Evolutionary conservation across 2,888 invertebrate genomes (phyloP).

Genomic region (Lycia hirtaria): DNA sequence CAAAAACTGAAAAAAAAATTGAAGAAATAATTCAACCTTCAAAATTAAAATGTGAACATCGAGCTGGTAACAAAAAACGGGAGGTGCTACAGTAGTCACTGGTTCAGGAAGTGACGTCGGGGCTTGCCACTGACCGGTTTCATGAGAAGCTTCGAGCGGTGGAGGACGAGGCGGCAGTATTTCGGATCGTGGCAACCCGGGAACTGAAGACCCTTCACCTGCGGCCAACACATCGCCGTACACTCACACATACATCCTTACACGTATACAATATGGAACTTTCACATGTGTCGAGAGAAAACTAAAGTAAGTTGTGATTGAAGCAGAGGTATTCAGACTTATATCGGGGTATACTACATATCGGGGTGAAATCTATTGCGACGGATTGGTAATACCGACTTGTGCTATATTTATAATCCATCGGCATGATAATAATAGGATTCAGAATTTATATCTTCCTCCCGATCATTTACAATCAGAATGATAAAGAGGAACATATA

Average conservation of each 20-base stretch:
- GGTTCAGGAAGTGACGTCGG: constrained; percentile 54
- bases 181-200: constrained; percentile 97
- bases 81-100: constrained; percentile 46
- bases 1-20: constrained; percentile 45
- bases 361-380: not conserved
- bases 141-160: constrained; percentile 98
- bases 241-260: constrained; percentile 52
- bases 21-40: constrained; percentile 48
- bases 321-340: not conserved
- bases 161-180: constrained; percentile 98
- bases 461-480: too few species aligned
- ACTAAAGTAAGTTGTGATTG: not conserved
- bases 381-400: too few species aligned
- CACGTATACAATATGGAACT: constrained; percentile 21
- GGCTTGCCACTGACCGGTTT: constrained; percentile 93
- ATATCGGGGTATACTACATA: too few species aligned
- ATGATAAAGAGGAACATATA: too few species aligned
- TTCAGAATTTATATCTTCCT: too few species aligned
- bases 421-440: too few species aligned
- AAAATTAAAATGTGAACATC: constrained; percentile 52
- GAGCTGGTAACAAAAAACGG: constrained; percentile 57
- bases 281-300: not conserved
- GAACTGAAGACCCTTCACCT: constrained; percentile 98
- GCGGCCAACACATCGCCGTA: constrained; percentile 79
- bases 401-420: too few species aligned